These are phyloP conservation scores for Eudasyphora cyanicolor DNA, from an alignment of 2,888 invertebrate genomes.

Conservation along the genomic window DNA sequence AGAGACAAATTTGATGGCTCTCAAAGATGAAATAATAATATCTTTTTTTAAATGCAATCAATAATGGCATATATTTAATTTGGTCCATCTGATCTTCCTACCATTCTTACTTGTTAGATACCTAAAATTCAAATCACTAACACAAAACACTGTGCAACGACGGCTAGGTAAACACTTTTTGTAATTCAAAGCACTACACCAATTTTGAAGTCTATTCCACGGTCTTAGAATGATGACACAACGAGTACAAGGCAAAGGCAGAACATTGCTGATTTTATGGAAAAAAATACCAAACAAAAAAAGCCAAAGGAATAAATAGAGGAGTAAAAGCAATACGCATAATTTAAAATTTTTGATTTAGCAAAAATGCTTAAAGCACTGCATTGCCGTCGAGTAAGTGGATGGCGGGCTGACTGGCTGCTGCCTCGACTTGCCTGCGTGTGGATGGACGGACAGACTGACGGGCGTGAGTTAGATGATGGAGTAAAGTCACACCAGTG, in stretches of 20 bases:
- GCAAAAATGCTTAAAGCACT: constrained; percentile 54
- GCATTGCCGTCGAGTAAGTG: no score
- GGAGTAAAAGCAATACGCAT: constrained; percentile 55
- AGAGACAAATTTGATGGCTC: no score
- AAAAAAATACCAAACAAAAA: constrained; percentile 36
- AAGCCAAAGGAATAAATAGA: not conserved
- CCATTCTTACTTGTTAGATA: no score
- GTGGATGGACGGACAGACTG: not conserved
- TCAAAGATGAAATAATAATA: no score
- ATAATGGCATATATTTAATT: no score
- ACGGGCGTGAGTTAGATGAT: no score
- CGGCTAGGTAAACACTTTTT: no score
- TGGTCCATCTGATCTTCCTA: no score
- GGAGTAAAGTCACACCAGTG: constrained; percentile 12
- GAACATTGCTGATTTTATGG: constrained; percentile 39
- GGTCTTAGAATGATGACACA: not conserved
- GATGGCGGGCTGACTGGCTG: constrained; percentile 31
- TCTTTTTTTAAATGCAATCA: no score
- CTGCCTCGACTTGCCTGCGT: not conserved
- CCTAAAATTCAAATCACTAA: no score
- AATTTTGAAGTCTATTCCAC: constrained; percentile 12
- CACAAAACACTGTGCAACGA: no score
- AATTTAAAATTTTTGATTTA: constrained; percentile 62
- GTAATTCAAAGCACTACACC: no score
- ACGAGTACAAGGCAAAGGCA: constrained; percentile 31